Evolutionary conservation across 1,140 invertebrate species (phyloP).

Genomic region (Cydia pomonella): DNA sequence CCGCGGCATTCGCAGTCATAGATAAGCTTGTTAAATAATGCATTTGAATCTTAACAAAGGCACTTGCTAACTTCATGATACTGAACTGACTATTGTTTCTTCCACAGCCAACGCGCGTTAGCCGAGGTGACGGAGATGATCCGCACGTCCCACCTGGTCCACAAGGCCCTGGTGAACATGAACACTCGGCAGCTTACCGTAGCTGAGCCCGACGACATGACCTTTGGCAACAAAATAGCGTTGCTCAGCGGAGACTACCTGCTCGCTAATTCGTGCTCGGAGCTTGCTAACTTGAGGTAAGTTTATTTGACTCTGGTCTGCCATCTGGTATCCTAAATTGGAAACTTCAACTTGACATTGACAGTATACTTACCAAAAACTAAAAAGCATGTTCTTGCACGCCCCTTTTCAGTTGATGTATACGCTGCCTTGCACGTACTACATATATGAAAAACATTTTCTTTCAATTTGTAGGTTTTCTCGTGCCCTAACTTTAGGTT

Average conservation of each 20-base stretch:
- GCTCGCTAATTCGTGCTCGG: constrained; percentile 93
- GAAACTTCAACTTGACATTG: too few relatives aligned
- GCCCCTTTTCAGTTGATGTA: too few relatives aligned
- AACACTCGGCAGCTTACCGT: constrained; percentile 81
- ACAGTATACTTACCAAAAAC: too few relatives aligned
- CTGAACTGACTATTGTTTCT: not conserved
- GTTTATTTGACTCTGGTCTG: not conserved
- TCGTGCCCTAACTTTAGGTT: too few relatives aligned
- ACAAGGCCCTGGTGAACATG: constrained; percentile 95
- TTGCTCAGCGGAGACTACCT: constrained; percentile 96
- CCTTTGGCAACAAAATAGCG: constrained; percentile 97
- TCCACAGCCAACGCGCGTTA: constrained; percentile 89
- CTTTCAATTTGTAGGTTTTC: too few relatives aligned
- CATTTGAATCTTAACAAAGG: too few relatives aligned
- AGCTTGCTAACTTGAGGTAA: constrained; percentile 90
- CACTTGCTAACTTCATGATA: not conserved
- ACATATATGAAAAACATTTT: too few relatives aligned
- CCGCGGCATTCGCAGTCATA: too few relatives aligned
- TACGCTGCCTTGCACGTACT: too few relatives aligned
- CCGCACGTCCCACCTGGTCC: constrained; percentile 96
- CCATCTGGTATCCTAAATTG: too few relatives aligned
- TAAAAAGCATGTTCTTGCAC: too few relatives aligned
- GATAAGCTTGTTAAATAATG: too few relatives aligned
- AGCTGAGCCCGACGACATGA: constrained; percentile 86
- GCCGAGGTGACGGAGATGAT: constrained; percentile 99